Evolutionary conservation across 2,888 invertebrate genomes (phyloP), one percentile per base, ranked within the genome.

Genomic region (Mimumesa dahlbomi): DNA sequence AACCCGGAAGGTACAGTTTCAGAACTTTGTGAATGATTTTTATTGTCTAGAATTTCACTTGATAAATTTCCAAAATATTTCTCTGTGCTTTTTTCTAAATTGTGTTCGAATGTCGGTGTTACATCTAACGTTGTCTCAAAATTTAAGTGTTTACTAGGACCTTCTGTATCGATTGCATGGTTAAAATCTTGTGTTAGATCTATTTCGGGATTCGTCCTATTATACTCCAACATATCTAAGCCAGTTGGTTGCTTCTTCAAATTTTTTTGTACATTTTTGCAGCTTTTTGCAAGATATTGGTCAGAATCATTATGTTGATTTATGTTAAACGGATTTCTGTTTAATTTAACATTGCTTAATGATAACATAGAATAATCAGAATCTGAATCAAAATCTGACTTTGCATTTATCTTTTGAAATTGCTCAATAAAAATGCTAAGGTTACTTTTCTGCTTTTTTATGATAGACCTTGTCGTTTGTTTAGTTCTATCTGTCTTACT

Each of bases 371-470:
- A 56, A 63, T 48, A 48, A 22, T 83, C 84, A 25, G 36, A 50
- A 14, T 85, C 83, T 21, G 79, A 61, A 19, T 82, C 82, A 6
- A 57, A 58, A 11, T 73, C 54, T 9, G 49, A 52, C 43, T 65
- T 82, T 3, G 78, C 82, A 58, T 87, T 88, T 58, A 75, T 67
- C 46, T 21, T 80, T 16, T 77, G 75, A 11, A 84, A 56, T 58
- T 80, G 80, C 22, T 84, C 85, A 43, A 88, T 84, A 43, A 86
- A 85, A 36, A 81, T 34, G 62, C 81, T 85, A 13, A 88, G 56
- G 56, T 86, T 64, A 46, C 82, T 79, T 61, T 79, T 85, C 21
- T 42, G 43, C 31, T 65, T 84, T 7, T 5, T 18, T 40, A 57
- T 13, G 2, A 50, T 13, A 4, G 13, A 84, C 43, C 34, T 0